Evolutionary conservation across 2,797 vertebrate genomes (phyloP), one percentile per base, ranked within the genome.

Genomic region (Tapirus indicus): DNA sequence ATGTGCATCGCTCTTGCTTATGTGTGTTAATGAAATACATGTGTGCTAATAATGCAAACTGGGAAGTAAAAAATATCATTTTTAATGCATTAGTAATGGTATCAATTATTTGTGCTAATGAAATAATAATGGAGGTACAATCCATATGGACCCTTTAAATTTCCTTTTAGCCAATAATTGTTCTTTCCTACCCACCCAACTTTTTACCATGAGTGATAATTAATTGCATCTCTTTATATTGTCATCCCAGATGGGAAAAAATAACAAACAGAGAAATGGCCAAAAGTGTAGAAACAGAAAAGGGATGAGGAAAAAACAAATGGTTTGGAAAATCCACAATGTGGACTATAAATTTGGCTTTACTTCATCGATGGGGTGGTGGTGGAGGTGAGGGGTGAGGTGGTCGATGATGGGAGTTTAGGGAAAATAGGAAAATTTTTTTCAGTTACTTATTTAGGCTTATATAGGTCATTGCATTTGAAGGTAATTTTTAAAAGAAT

Each of bases 1-100:
- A 52, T 44, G 60, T 87, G 32, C 88, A 77, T 96, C 96, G 54
- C 23, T 95, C 94, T 91, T 96, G 78, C 52, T 90, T 96, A 64
- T 80, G 64, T 62, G 88, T 95, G 54, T 93, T 96, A 95, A 96
- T 92, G 82, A 96, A 96, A 97, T 93, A 96, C 58, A 94, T 18
- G n/a, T 94, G 66, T 83, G 69, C 69, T 97, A 94, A 91, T 87
- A 79, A 87, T 96, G 89, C 74, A 97, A 95, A 75, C 41, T 62
- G 58, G 68, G 58, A 66, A 94, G 91, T 93, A 95, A 93, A 97
- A 17, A 96, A 96, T 80, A 97, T 91, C 56, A 75, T 89, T 94
- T 89, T 92, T 94, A 96, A 88, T 87, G 69, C 35, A 66, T 58
- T 72, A 86, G 52, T 80, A 64, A 89, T 89, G 84, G 58, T 91